Evolutionary conservation across 2,113 vertebrate species (phyloP).

Genomic region (Eonycteris spelaea): DNA sequence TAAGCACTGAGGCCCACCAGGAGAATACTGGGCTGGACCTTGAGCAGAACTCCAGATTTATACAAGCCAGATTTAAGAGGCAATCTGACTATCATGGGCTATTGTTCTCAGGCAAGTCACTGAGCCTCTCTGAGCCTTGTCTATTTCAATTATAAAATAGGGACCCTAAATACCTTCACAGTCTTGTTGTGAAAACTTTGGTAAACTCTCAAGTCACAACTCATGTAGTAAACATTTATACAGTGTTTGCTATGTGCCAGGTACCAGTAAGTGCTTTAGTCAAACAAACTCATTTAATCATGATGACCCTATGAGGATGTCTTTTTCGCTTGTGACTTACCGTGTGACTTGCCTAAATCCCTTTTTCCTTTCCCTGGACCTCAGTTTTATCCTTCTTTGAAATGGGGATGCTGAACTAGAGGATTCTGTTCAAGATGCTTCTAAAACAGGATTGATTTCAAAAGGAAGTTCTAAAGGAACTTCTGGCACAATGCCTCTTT

Average conservation of each 20-base stretch:
- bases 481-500: not conserved
- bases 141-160: not conserved
- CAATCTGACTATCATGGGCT: not conserved
- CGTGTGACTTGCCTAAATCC: not conserved
- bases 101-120: not conserved
- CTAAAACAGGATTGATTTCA: not conserved
- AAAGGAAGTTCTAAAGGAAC: not conserved
- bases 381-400: constrained; percentile 4
- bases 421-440: not conserved
- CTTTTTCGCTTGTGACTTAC: not conserved
- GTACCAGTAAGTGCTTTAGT: not conserved
- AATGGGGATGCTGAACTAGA: not conserved
- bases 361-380: not conserved
- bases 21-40: not conserved
- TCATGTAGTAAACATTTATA: not conserved
- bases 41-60: not conserved
- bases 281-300: not conserved
- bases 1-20: not conserved
- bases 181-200: not conserved
- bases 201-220: not conserved
- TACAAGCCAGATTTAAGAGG: not conserved
- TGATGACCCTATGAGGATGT: not conserved
- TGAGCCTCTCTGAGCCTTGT: not conserved
- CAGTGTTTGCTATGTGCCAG: not conserved
- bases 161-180: not conserved